phyloP scores from a whole-genome alignment of 2,113 vertebrate species.

The Crotophaga sulcirostris region DNA sequence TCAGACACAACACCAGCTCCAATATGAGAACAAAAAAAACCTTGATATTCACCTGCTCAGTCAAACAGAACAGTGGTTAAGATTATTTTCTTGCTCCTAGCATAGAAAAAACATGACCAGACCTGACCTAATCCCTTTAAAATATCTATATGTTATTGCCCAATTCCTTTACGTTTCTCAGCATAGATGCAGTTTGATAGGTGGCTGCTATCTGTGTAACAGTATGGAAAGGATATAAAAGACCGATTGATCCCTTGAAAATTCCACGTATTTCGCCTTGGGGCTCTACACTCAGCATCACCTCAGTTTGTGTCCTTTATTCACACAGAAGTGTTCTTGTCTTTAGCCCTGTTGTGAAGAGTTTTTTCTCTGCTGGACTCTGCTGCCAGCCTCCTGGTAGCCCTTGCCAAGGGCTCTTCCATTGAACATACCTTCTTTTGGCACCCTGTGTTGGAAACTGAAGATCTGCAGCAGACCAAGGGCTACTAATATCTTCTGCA shows the following conservation, averaged over 20 bases:
- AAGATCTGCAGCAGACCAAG: background rate
- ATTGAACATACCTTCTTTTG: background rate
- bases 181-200: background rate
- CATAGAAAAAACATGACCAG: background rate
- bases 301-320: background rate
- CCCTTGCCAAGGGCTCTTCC: background rate
- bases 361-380: slow-evolving; percentile 13
- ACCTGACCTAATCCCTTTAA: background rate
- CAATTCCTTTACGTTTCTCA: background rate
- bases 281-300: background rate
- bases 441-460: background rate
- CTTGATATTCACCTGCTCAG: background rate
- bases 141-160: background rate
- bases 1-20: background rate
- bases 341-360: background rate
- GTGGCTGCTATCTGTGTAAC: background rate
- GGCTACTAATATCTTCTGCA: background rate
- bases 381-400: background rate
- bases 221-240: slow-evolving; percentile 8
- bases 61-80: background rate
- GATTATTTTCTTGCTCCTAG: background rate
- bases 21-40: background rate
- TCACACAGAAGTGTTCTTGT: background rate
- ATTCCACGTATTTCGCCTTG: background rate
- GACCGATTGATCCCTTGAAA: background rate